Base-by-base conservation (phyloP, 1,140 invertebrate species). In the Leptopilina boulardi region DNA sequence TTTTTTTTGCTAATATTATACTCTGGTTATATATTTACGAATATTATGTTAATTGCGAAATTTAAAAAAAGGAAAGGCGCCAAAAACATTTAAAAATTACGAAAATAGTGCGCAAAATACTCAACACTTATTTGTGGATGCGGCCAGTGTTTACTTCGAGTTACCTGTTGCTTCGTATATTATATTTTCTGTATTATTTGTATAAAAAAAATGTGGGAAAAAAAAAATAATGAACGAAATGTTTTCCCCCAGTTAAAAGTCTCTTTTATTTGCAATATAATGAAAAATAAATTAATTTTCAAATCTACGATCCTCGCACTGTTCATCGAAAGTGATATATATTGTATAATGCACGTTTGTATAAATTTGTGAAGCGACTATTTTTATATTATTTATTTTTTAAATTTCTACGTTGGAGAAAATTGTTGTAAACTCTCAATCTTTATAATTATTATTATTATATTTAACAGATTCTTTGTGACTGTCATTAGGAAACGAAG, bases 401-500 rank as follows among this genome's bases (percentile, higher is more conserved):
- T n/a, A 66, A 66, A 66, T 66, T 66, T 66, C 23, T 15, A 66
- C 56, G 23, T 5, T 30, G 26, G 13, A 66, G 6, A 15, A n/a
- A 66, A 23, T 54, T 8, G 2, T 54, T 54, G 18, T 19, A 8
- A n/a, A 0, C 21, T 4, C 54, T 3, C 18, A 56, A 6, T 23
- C 19, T 56, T 56, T 21, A 13, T 56, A n/a, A n/a, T n/a, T n/a
- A n/a, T n/a, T n/a, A n/a, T n/a, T n/a, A n/a, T 59, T 59, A 3
- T 59, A 26, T 59, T 13, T 30, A 30, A n/a, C 26, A 30, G 23
- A 66, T 66, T 66, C 59, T 66, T 66, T 66, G 26, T 59, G 56
- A 59, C 26, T 34, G 30, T 11, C 21, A 23, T 66, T 34, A 1
- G 21, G 54, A 77, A 77, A 56, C 75, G 77, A 77, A 79, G 79